Conservation (phyloP, 2,113 vertebrate species). For the Clarias gariepinus region DNA sequence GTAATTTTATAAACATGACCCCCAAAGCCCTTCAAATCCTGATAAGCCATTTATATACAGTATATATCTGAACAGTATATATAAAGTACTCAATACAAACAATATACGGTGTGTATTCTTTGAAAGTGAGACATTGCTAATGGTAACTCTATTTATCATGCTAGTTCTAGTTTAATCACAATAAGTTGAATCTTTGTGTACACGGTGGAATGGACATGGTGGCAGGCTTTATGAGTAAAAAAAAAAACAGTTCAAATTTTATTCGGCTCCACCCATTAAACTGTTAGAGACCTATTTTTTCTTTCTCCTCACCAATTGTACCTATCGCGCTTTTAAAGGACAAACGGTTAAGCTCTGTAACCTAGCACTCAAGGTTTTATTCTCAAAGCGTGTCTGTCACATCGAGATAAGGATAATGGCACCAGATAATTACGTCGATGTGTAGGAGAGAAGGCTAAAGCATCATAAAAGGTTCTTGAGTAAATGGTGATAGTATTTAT, state of each 20-base stretch:
- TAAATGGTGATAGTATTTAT: neutral
- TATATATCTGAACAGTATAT: too few relatives aligned
- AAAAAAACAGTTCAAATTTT: neutral
- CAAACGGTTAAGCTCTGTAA: neutral
- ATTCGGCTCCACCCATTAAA: neutral
- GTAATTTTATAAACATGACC: neutral
- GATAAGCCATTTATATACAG: too few relatives aligned
- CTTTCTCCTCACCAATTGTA: neutral
- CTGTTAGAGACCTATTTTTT: neutral
- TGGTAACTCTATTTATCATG: neutral
- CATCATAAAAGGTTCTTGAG: neutral
- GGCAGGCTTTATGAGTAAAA: neutral
- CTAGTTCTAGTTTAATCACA: neutral
- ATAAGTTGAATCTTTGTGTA: neutral
- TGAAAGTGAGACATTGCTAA: neutral
- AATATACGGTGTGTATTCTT: too few relatives aligned
- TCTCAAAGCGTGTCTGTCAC: neutral
- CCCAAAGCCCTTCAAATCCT: neutral
- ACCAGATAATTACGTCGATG: neutral
- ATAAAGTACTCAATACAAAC: too few relatives aligned
- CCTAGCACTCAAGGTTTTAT: neutral
- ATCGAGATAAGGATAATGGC: neutral
- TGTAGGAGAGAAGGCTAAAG: neutral
- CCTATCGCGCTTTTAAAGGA: neutral
- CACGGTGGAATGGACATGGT: neutral